Base-by-base conservation (phyloP, 2,888 invertebrate genomes). In the Lissocephala sabroskyi region DNA sequence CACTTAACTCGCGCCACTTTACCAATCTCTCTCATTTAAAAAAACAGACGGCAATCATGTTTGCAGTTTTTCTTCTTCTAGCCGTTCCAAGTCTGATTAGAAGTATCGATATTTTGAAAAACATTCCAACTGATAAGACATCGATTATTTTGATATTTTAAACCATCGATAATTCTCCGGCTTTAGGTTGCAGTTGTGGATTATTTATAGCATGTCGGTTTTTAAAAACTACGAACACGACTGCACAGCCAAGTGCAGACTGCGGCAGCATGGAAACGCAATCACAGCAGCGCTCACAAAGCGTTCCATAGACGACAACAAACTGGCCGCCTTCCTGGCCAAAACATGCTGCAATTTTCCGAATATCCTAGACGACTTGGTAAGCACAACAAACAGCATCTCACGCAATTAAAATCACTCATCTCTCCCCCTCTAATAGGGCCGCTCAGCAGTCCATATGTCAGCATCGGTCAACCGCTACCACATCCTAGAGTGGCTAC, bases 361-460 rank as follows among this genome's bases (percentile, higher is more conserved):
- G 26, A 87, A 87, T 49, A 87, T 88, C 7, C 85, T 86, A 50
- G 91, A 91, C 79, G 85, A 84, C 76, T 86, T 88, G 84, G 88
- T 89, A 80, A 81, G 82, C 56, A 17, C 53, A 35, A 46, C 23
- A 17, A 13, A 16, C 23, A 33, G n/a, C 32, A 32, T 28, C n/a
- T 6, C 29, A 11, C 28, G n/a, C 28, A 28, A 1, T 29, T 37
- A n/a, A 3, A 7, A 30, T 45, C 10, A 11, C 16, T 37, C 39
- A 32, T 10, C 61, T 10, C 3, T 17, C n/a, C 32, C 3, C 13
- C 16, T 35, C 14, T 35, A 2, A 70, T 68, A 89, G 85, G 95
- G 95, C 6, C 88, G 93, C n/a, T 91, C 91, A 17, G 89, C 92
- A 0, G 86, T 95, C 10, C 95, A 95, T 79, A 86, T 93, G 82